Percentiles rank a stretch among this genome's conserved stretches.
phyloP scores from a whole-genome alignment of 2,888 invertebrate genomes.

The Perithous albicinctus region DNA sequence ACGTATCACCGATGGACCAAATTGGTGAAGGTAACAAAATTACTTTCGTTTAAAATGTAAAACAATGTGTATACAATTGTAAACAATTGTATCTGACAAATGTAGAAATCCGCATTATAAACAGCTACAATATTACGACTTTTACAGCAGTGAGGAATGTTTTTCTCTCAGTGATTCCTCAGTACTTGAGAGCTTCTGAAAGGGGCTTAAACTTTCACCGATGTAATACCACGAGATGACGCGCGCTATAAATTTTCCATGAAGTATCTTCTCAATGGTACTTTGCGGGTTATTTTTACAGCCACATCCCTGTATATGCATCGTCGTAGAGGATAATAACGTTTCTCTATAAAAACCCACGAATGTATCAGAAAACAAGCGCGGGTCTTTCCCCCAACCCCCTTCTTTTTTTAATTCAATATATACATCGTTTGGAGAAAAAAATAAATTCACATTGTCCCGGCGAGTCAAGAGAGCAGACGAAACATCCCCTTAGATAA shows the following conservation, averaged over 20 bases:
- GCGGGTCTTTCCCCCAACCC: background rate
- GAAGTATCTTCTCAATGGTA: slow-evolving; percentile 29
- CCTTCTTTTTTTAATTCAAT: slow-evolving; percentile 43
- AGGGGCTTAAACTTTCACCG: slow-evolving; percentile 32
- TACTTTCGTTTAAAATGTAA: too few relatives aligned
- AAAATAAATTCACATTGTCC: background rate
- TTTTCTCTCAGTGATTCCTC: slow-evolving; percentile 25
- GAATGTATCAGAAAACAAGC: slow-evolving; percentile 33
- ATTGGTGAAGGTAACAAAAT: too few relatives aligned
- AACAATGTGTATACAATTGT: too few relatives aligned
- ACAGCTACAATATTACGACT: background rate
- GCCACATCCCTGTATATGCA: background rate
- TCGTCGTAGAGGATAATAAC: slow-evolving; percentile 24
- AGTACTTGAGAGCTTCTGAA: slow-evolving; percentile 1
- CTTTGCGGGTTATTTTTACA: slow-evolving; percentile 38
- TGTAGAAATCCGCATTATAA: background rate
- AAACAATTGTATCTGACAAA: too few relatives aligned
- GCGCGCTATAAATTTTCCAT: slow-evolving; percentile 31
- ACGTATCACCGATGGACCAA: too few relatives aligned
- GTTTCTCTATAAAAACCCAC: slow-evolving; percentile 26
- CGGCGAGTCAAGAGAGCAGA: background rate
- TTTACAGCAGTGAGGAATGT: slow-evolving; percentile 5
- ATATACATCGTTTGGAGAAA: slow-evolving; percentile 9
- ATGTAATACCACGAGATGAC: slow-evolving; percentile 38
- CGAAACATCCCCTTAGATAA: background rate